Percentiles rank a stretch among this genome's conserved stretches.
Conservation (phyloP, 2,797 vertebrate genomes). For the Dendrocincla tyrannina region DNA sequence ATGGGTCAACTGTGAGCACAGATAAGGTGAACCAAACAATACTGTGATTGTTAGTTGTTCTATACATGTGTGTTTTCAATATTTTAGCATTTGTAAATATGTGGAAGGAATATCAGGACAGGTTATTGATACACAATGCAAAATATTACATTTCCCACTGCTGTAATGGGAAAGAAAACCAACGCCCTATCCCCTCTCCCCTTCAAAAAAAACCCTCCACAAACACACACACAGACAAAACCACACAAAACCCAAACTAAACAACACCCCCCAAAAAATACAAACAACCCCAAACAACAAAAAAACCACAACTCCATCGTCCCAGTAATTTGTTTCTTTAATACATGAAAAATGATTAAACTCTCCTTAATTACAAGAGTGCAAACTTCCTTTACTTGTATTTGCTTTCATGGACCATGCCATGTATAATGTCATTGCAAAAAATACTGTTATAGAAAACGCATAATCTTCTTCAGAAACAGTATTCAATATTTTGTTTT, state of each 20-base stretch:
- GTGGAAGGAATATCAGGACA: neutral
- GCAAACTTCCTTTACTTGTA: neutral
- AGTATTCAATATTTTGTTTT: neutral
- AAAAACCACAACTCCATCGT: rapidly evolving
- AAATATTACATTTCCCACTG: neutral
- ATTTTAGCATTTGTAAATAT: neutral
- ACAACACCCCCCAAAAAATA: neutral
- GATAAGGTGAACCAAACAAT: neutral
- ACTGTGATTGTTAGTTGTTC: neutral
- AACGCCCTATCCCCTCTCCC: rapidly evolving
- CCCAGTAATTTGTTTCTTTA: neutral
- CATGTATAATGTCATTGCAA: neutral
- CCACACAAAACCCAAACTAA: too few species aligned
- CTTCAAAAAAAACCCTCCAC: rapidly evolving
- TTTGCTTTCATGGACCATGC: neutral
- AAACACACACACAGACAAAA: too few species aligned
- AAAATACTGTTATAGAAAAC: neutral
- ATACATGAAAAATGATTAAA: neutral
- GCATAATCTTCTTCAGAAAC: neutral
- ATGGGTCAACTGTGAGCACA: neutral
- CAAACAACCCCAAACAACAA: neutral
- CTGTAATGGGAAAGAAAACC: rapidly evolving
- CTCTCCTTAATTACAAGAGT: neutral
- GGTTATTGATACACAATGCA: neutral
- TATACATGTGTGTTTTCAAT: neutral